Evolutionary conservation across 2,797 vertebrate genomes (phyloP), one percentile per base, ranked within the genome.

Genomic region (Anas capensis): DNA sequence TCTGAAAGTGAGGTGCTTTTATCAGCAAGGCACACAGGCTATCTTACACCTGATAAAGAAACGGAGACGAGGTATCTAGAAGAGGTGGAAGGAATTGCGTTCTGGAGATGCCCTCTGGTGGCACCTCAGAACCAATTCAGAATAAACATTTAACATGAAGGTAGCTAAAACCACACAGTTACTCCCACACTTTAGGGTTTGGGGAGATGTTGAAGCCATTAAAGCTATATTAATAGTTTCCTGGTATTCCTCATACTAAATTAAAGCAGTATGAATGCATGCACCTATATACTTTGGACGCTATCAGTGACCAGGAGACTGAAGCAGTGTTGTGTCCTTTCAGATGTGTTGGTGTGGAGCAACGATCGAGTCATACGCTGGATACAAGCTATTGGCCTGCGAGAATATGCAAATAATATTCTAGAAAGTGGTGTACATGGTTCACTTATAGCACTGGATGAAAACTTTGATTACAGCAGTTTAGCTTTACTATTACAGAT

Each of bases 391-490:
- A 99, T 99, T 87, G 99, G 99, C 92, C 98, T 99, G 96, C 98
- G 99, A 94, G 99, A 99, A 98, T 99, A 99, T 77, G 99, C 99
- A 96, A 99, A 99, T 97, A 99, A 99, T 94, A 98, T 99, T 86
- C 96, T 99, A 91, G 99, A 99, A 98, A 99, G 99, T 68, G 99
- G 99, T 11, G 99, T 99, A n/a, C 99, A 99, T 23, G 99, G 99
- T 20, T 99, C 99, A 31, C 99, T 99, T 72, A 98, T 99, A 87
- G 99, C 99, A 82, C 97, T 99, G 91, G 99, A 99, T 36, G 99
- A 99, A 96, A 99, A 99, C 97, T 99, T 99, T 82, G 99, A 99
- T 98, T 99, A 99, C 97, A 99, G 98, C 98, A 99, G 99, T 97
- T 98, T 99, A 97, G 99, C 99, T 65, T 98, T 99, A 93, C 97